Evolutionary conservation across 1,140 invertebrate genomes (phyloP), one percentile per base, ranked within the genome.

Genomic region (Ganaspis sp.): DNA sequence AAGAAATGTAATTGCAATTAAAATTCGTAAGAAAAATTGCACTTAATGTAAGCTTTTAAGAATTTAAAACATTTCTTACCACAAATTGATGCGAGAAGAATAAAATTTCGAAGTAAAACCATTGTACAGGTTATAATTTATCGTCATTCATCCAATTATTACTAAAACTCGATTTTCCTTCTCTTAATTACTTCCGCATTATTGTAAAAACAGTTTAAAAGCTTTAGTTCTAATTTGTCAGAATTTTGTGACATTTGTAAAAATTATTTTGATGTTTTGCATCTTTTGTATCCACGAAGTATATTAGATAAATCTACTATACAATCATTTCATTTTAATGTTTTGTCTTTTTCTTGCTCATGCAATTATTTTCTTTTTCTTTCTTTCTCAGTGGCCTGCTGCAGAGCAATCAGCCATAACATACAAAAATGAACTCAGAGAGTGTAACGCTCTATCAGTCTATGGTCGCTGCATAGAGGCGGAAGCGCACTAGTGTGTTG

Each of bases 31-130:
- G 4, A 19, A 72, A 29, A 9, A 38, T 45, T 12, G 42, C 4
- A 4, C 26, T 76, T n/a, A 23, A 75, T 69, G 45, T 58, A 42
- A 70, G 76, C 53, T 71, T 42, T 64, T 58, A 8, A n/a, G 29
- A 38, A 21, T 34, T 29, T 23, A 58, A 53, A 69, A 15, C 64
- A 72, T 17, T n/a, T 83, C 82, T 83, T 82, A 87, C 87, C 82
- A 73, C 73, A 87, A 76, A 84, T 74, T 69, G 78, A 29, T 76
- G 81, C 58, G 58, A 87, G 77, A 76, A 86, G 69, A 9, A 80
- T 38, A n/a, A 87, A 75, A 82, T 81, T 85, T 54, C 73, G 58
- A 72, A 87, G 70, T 71, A 82, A 86, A 86, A 86, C 81, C 86
- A 88, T 88, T 76, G 75, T 81, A 2, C n/a, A 64, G 23, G 58